A percentile compares a stretch with the other conserved stretches of the same genome.
Evolutionary conservation across 1,140 invertebrate genomes (phyloP).

Genomic region (Zeugodacus cucurbitae): DNA sequence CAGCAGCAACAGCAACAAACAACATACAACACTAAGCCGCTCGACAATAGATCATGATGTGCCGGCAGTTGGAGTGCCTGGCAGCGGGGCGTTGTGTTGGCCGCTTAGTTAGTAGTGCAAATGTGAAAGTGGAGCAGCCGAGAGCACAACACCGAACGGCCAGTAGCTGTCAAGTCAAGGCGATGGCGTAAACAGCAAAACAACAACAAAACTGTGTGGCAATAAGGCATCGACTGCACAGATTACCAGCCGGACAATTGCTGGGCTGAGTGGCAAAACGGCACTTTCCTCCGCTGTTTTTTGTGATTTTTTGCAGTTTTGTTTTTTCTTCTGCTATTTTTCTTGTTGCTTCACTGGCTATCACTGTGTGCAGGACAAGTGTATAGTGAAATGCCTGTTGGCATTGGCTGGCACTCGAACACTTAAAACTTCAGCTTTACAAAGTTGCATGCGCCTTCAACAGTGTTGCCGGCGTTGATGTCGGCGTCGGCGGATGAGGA

Average conservation of each 20-base stretch:
- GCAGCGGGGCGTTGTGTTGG: neutral
- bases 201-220: neutral
- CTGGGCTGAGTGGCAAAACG: slow-evolving; percentile 5
- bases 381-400: neutral
- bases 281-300: neutral
- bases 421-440: slow-evolving; percentile 37
- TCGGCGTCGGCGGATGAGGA: neutral
- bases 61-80: neutral
- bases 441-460: neutral
- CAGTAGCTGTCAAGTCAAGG: slow-evolving; percentile 33
- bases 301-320: neutral
- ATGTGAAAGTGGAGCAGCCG: neutral
- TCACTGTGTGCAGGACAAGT: too few species aligned
- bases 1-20: neutral
- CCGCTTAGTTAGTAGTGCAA: neutral
- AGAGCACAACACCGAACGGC: neutral
- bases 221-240: neutral
- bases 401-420: slow-evolving; percentile 14
- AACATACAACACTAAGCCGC: neutral
- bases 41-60: neutral
- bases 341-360: neutral
- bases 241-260: slow-evolving; percentile 23
- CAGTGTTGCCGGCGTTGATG: neutral
- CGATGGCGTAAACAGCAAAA: slow-evolving; percentile 29
- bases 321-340: neutral